phyloP scores from a whole-genome alignment of 2,888 invertebrate genomes.

The Neuroscelio doddi region DNA sequence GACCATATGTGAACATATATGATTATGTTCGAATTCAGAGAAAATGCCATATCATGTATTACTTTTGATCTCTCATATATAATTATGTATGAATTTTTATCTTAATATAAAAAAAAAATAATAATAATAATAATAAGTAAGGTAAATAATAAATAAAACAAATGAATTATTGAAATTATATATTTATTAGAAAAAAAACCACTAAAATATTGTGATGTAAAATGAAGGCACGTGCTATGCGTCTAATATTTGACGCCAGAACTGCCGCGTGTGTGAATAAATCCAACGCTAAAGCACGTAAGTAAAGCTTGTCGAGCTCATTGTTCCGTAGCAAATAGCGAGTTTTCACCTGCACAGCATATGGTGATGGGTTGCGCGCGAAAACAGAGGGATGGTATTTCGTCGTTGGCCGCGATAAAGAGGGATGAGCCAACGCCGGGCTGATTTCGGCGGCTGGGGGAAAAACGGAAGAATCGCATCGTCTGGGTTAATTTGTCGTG shows the following conservation, averaged over 20 bases:
- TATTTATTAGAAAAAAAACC: not conserved
- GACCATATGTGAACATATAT: too few species aligned
- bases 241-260: slow-evolving; percentile 25
- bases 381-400: slow-evolving; percentile 53
- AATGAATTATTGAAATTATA: not conserved
- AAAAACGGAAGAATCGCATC: slow-evolving; percentile 50
- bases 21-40: too few species aligned
- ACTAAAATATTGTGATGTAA: not conserved
- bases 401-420: slow-evolving; percentile 50
- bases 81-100: too few species aligned
- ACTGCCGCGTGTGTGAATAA: slow-evolving; percentile 40
- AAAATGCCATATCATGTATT: too few species aligned
- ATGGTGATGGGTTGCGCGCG: slow-evolving; percentile 56
- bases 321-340: slow-evolving; percentile 31
- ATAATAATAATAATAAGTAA: too few species aligned
- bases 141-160: too few species aligned
- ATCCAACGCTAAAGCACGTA: slow-evolving; percentile 38
- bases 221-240: slow-evolving; percentile 37
- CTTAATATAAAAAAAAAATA: too few species aligned
- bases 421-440: slow-evolving; percentile 45
- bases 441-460: slow-evolving; percentile 47
- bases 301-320: slow-evolving; percentile 39
- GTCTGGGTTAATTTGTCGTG: slow-evolving; percentile 61
- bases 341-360: slow-evolving; percentile 67
- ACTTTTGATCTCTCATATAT: too few species aligned